Conservation (phyloP, 2,888 invertebrate genomes). For the Melipona beecheii region DNA sequence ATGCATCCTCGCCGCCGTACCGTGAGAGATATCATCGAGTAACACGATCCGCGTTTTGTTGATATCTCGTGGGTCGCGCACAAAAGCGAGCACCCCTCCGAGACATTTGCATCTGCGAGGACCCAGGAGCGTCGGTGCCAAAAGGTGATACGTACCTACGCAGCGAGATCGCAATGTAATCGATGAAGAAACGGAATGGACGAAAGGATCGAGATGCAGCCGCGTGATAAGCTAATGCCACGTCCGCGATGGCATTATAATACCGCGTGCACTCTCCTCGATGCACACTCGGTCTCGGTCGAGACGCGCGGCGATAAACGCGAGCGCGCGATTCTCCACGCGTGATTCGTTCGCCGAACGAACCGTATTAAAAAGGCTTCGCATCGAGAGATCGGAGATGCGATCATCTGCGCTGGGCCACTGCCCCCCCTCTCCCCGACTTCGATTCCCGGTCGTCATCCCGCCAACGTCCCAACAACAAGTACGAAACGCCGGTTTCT, state of each 20-base stretch:
- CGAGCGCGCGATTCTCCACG: conserved; percentile 33
- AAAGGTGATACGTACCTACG: conserved; percentile 63
- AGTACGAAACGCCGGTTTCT: conserved; percentile 5
- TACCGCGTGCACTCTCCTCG: conserved; percentile 61
- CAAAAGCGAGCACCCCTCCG: conserved; percentile 46
- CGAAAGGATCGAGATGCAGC: conserved; percentile 70
- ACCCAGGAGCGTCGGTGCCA: conserved; percentile 57
- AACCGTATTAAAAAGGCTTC: conserved; percentile 65
- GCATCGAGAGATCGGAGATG: conserved; percentile 64
- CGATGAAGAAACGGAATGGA: conserved; percentile 73
- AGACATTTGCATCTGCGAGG: conserved; percentile 61
- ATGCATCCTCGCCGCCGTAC: neutral
- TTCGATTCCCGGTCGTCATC: conserved; percentile 53
- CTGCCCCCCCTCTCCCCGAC: conserved; percentile 52
- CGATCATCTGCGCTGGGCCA: conserved; percentile 52
- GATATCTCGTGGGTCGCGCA: conserved; percentile 52
- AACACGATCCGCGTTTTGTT: conserved; percentile 46
- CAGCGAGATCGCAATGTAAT: conserved; percentile 64
- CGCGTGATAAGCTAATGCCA: conserved; percentile 77
- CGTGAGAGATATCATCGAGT: conserved; percentile 24
- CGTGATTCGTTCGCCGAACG: conserved; percentile 58
- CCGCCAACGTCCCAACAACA: neutral
- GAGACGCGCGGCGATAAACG: conserved; percentile 56
- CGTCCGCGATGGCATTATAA: conserved; percentile 75
- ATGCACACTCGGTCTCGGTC: conserved; percentile 34